These are phyloP conservation scores for Paralichthys olivaceus DNA, from an alignment of 2,113 vertebrate species.

Conservation along the genomic window DNA sequence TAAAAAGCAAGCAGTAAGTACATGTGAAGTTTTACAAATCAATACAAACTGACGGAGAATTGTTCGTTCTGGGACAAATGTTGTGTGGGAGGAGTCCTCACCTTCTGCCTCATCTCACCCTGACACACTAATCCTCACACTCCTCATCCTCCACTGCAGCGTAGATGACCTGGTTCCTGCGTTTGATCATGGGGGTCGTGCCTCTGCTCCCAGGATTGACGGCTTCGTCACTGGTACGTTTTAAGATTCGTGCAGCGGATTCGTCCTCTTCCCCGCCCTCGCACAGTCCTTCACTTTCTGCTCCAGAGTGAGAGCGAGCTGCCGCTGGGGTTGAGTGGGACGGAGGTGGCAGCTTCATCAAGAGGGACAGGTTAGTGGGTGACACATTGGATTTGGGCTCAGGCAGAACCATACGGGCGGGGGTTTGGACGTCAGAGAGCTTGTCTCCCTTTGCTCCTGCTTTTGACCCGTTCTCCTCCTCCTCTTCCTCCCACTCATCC, in stretches of 20 bases:
- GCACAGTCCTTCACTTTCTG: slow-evolving; percentile 35
- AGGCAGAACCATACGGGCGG: slow-evolving; percentile 77
- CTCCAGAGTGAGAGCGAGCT: slow-evolving; percentile 66
- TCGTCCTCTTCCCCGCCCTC: slow-evolving; percentile 20
- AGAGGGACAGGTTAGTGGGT: slow-evolving; percentile 63
- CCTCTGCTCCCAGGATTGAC: slow-evolving; percentile 64
- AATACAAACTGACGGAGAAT: not conserved
- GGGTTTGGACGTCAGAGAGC: slow-evolving; percentile 49
- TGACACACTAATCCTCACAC: slow-evolving; percentile 52
- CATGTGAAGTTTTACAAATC: not conserved
- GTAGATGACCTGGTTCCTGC: slow-evolving; percentile 95
- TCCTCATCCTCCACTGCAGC: slow-evolving; percentile 84
- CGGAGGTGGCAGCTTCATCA: slow-evolving; percentile 65
- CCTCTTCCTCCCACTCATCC: slow-evolving; percentile 89
- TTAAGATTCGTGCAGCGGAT: slow-evolving; percentile 72
- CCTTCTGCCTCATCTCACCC: not conserved
- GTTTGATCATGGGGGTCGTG: slow-evolving; percentile 88
- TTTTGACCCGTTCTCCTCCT: slow-evolving; percentile 40
- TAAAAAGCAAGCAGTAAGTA: slow-evolving; percentile 1
- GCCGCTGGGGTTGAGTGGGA: slow-evolving; percentile 80
- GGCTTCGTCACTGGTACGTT: slow-evolving; percentile 85
- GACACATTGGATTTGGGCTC: slow-evolving; percentile 73
- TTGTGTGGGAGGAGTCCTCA: not conserved
- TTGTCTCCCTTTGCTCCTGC: slow-evolving; percentile 47
- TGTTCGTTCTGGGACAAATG: not conserved